Evolutionary conservation across 2,888 invertebrate species (phyloP).

Genomic region (Agrochola lychnidis): DNA sequence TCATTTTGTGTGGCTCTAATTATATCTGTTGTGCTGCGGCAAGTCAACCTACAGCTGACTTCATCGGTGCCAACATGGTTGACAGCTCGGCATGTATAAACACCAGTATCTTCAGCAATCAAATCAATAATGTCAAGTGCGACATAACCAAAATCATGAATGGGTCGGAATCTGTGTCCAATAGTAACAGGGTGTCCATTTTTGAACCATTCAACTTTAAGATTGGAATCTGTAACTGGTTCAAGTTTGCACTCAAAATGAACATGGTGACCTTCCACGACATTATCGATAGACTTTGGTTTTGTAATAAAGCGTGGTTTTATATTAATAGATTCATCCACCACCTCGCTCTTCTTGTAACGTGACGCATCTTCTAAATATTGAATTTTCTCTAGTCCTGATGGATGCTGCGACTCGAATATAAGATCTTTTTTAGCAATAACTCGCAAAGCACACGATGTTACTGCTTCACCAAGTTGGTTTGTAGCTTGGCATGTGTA

Average conservation of each 20-base stretch:
- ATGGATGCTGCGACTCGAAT: constrained; percentile 97
- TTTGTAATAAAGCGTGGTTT: constrained; percentile 96
- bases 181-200: constrained; percentile 98
- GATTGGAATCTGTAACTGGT: constrained; percentile 98
- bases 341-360: constrained; percentile 95
- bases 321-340: constrained; percentile 95
- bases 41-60: constrained; percentile 93
- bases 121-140: constrained; percentile 98
- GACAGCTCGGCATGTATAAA: constrained; percentile 98
- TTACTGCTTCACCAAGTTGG: constrained; percentile 97
- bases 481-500: constrained; percentile 99
- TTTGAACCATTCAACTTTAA: constrained; percentile 99
- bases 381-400: constrained; percentile 97
- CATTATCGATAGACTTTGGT: constrained; percentile 96
- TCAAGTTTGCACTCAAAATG: constrained; percentile 99
- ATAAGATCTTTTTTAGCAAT: constrained; percentile 97
- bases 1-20: constrained; percentile 96
- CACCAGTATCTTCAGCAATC: constrained; percentile 98
- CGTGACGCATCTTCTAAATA: constrained; percentile 96
- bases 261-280: constrained; percentile 97
- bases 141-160: constrained; percentile 99
- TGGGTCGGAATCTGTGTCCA: constrained; percentile 98
- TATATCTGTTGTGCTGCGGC: constrained; percentile 95
- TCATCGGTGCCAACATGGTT: constrained; percentile 97
- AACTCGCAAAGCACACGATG: constrained; percentile 97